Evolutionary conservation across 2,797 vertebrate genomes (phyloP), one percentile per base, ranked within the genome.

Genomic region (Pelobates cultripes): DNA sequence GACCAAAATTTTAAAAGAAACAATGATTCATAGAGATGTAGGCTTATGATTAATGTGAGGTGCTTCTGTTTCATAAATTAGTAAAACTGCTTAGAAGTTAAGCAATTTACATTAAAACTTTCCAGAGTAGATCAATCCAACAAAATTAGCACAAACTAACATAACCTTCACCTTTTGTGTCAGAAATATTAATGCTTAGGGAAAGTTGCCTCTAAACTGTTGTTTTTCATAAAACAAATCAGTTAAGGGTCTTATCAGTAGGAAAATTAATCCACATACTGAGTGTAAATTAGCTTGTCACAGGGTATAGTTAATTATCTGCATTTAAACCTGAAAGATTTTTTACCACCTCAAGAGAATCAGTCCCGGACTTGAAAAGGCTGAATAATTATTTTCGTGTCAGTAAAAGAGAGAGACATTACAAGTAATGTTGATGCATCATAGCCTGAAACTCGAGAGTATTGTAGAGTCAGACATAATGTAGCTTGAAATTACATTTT

Each of bases 301-400:
- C 47, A 40, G 9, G 43, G 72, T 71, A 79, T 66, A 83, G 82
- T 83, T 84, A 70, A 84, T 84, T 84, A 79, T 79, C 77, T 71
- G 77, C 72, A 55, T 84, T 79, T 82, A 82, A 76, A 71, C 40
- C 70, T 55, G 74, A 82, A 82, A 82, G 68, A 75, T 80, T 75
- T 51, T 83, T 78, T 66, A 75, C 12, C 57, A 75, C 77, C 82
- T 43, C 72, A 71, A 75, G 77, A 84, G 72, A 75, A 71, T 84
- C 13, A 40, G n/a, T 73, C 69, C 61, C 40, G 15, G 42, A 82
- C 82, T 74, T 79, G 43, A 79, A 79, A 79, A 79, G 82, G 12
- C 82, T 69, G 72, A 79, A 79, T 75, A 79, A 79, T 84, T 79
- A 84, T 84, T 84, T 79, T 75, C 72, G 44, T 84, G 72, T 75